A percentile compares a stretch with the other conserved stretches of the same genome.
These are phyloP conservation scores for Chionomys nivalis DNA, from an alignment of 2,113 vertebrate species.

Conservation along the genomic window DNA sequence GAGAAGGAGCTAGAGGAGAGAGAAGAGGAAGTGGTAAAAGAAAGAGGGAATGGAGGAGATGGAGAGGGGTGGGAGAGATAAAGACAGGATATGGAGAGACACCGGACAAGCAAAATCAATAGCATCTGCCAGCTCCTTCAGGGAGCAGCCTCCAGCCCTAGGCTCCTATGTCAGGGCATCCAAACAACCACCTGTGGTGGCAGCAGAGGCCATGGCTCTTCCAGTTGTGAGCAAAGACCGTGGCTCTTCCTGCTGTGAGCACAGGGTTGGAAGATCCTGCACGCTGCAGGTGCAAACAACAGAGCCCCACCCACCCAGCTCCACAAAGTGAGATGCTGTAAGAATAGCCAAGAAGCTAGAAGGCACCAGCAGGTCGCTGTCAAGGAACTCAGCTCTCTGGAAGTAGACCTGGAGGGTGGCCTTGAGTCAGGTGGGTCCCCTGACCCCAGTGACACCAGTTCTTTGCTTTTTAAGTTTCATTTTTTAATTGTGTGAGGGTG, in stretches of 20 bases:
- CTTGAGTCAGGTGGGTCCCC: background rate
- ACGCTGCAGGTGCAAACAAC: background rate
- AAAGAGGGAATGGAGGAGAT: background rate
- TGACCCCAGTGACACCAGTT: background rate
- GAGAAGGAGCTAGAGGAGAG: fast-evolving
- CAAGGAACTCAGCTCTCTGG: background rate
- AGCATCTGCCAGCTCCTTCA: background rate
- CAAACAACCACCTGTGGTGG: background rate
- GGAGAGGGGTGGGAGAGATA: no score
- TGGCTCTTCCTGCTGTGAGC: background rate
- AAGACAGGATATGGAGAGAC: background rate
- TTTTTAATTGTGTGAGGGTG: background rate
- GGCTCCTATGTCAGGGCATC: background rate
- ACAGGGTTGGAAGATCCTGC: background rate
- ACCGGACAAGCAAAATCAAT: background rate
- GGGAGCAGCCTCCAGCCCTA: background rate
- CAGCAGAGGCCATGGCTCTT: background rate
- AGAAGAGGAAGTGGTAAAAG: no score
- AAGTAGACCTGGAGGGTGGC: background rate
- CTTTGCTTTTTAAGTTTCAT: background rate
- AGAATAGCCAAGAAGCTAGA: background rate
- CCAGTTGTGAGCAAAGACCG: background rate
- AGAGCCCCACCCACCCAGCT: background rate
- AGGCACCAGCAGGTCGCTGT: background rate
- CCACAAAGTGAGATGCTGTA: background rate